Conservation (phyloP, 2,113 vertebrate species). For the Heptranchias perlo region DNA sequence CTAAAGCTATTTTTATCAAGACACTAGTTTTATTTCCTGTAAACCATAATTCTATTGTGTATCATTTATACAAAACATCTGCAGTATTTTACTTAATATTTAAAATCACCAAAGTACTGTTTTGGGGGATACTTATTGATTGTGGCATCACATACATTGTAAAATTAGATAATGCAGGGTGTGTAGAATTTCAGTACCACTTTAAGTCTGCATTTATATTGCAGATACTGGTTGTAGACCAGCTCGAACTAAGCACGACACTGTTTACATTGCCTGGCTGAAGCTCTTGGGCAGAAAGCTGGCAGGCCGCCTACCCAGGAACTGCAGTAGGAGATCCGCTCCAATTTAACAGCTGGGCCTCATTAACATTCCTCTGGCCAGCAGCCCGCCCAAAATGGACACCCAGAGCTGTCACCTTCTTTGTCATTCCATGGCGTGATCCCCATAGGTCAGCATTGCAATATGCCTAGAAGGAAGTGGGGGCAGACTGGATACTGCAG, state of each 20-base stretch:
- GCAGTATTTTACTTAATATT: neutral
- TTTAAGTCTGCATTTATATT: neutral
- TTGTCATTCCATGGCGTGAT: too few species aligned
- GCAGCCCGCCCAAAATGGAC: neutral
- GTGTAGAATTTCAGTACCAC: neutral
- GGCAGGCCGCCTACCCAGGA: neutral
- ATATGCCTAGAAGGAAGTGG: too few species aligned
- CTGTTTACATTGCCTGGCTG: neutral
- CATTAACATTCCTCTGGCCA: neutral
- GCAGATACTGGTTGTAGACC: neutral
- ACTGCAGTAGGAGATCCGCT: neutral
- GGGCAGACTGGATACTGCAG: too few species aligned
- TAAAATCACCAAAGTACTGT: neutral
- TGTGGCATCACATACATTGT: neutral
- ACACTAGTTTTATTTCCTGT: neutral
- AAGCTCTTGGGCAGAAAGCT: neutral
- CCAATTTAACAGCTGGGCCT: neutral
- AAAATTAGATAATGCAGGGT: neutral
- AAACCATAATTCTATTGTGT: slow-evolving; percentile 17
- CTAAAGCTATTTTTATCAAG: slow-evolving; percentile 4
- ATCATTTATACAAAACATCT: neutral
- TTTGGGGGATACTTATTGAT: neutral
- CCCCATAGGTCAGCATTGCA: too few species aligned
- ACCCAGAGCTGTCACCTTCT: too few species aligned
- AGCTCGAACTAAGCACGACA: neutral